Conservation (phyloP, 2,113 vertebrate genomes). For the Etia nguti region DNA sequence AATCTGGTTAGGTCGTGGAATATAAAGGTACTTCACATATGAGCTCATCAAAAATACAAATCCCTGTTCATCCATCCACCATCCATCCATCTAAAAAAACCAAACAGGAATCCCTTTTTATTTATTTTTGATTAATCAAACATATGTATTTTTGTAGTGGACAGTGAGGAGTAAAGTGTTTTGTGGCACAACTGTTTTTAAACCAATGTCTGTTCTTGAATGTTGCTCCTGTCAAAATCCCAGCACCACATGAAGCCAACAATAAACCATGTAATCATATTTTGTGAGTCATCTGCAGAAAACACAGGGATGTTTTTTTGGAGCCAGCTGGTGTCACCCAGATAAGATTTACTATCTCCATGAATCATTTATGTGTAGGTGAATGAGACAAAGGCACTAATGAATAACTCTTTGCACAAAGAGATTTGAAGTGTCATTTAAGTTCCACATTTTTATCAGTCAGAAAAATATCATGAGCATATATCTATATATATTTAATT, state of each 20-base stretch:
- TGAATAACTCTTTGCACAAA: neutral
- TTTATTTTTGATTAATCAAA: neutral
- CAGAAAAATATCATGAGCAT: neutral
- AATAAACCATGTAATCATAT: neutral
- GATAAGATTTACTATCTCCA: neutral
- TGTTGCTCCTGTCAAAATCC: neutral
- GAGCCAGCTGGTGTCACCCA: neutral
- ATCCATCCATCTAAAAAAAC: rapidly evolving
- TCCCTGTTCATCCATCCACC: neutral
- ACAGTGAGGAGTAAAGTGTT: neutral
- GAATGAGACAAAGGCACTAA: neutral
- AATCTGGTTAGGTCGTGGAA: neutral
- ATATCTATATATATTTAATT: neutral
- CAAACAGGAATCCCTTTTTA: neutral
- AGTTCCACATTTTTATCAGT: neutral
- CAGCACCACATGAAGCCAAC: neutral
- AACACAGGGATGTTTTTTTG: neutral
- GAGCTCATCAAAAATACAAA: neutral
- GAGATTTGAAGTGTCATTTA: neutral
- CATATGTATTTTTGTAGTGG: neutral
- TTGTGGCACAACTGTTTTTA: neutral
- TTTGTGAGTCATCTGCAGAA: neutral
- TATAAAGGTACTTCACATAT: neutral
- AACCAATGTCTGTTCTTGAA: neutral
- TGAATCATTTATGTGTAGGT: neutral